Conservation (phyloP, 2,888 invertebrate species). For the Orthosia cruda region DNA sequence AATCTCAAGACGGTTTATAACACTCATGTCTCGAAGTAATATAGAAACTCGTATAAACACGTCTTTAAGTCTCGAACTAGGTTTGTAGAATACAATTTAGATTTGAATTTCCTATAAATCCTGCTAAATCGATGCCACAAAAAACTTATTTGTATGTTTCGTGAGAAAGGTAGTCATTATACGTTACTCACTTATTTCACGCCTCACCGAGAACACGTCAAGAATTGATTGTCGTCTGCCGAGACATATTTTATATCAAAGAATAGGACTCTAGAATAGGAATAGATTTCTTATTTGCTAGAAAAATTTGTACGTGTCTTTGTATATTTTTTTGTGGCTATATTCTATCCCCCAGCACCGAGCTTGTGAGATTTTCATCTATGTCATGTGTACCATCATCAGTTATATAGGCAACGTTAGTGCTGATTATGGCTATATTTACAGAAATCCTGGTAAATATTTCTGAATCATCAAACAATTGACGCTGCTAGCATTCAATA, state of each 20-base stretch:
- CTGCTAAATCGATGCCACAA: slow-evolving; percentile 19
- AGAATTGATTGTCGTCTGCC: slow-evolving; percentile 59
- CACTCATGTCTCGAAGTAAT: neutral
- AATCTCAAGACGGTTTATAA: neutral
- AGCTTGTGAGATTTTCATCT: too few species aligned
- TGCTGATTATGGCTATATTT: neutral
- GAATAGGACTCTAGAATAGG: slow-evolving; percentile 45
- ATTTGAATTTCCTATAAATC: slow-evolving; percentile 19
- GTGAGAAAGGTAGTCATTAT: slow-evolving; percentile 52
- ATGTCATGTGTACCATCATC: too few species aligned
- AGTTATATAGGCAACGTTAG: too few species aligned
- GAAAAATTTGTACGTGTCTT: neutral
- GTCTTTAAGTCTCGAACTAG: neutral
- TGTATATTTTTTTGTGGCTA: slow-evolving; percentile 15
- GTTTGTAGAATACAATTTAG: neutral
- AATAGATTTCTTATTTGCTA: slow-evolving; percentile 26
- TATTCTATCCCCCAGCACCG: neutral
- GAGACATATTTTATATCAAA: slow-evolving; percentile 59
- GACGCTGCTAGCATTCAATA: neutral
- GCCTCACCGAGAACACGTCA: slow-evolving; percentile 54
- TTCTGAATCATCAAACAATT: neutral
- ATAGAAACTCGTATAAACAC: neutral
- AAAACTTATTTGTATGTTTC: slow-evolving; percentile 30
- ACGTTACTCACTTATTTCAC: slow-evolving; percentile 58
- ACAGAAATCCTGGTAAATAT: neutral